Evolutionary conservation across 2,888 invertebrate species (phyloP), one percentile per base, ranked within the genome.

Genomic region (Orchesellides sinensis): DNA sequence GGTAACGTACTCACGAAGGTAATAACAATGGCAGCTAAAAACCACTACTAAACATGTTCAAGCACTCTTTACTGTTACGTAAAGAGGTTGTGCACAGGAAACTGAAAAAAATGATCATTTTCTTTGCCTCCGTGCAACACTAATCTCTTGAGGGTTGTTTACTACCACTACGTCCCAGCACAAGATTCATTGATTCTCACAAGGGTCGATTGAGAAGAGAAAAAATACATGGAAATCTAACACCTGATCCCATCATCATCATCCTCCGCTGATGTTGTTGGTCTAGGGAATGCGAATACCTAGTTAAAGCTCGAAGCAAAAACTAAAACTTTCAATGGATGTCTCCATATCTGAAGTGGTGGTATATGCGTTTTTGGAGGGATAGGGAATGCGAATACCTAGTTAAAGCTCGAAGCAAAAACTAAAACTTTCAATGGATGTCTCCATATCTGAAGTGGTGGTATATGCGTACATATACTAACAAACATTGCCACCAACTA

Each of bases 91-190:
- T 10, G 4, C 10, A 14, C 52, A 70, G 49, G 70, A 70, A 84
- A 81, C 66, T 59, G 81, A 63, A 73, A 74, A 79, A 82, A 84
- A 74, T 84, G 78, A 84, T 78, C 73, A 78, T 82, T 78, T 78
- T 59, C 61, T 82, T 66, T 74, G 14, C 73, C 54, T 70, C 72
- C 27, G 65, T 82, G 81, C 74, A 63, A 69, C 69, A 69, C 81
- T 74, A 82, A 82, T 81, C 84, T 84, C 84, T 77, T 68, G 81
- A 84, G 84, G 84, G 84, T 84, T 84, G 84, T 84, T 84, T 84
- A 84, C 84, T 75, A 52, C 72, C 74, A 75, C 74, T 79, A 45
- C 40, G 80, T 73, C 80, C 72, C 81, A 54, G 61, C 77, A 73
- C 66, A 77, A 84, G 83, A 84, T 84, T 83, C 83, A 83, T 83